A percentile compares a stretch with the other conserved stretches of the same genome.
These are phyloP conservation scores for Hippolais icterina DNA, from an alignment of 2,113 vertebrate species.

Conservation along the genomic window DNA sequence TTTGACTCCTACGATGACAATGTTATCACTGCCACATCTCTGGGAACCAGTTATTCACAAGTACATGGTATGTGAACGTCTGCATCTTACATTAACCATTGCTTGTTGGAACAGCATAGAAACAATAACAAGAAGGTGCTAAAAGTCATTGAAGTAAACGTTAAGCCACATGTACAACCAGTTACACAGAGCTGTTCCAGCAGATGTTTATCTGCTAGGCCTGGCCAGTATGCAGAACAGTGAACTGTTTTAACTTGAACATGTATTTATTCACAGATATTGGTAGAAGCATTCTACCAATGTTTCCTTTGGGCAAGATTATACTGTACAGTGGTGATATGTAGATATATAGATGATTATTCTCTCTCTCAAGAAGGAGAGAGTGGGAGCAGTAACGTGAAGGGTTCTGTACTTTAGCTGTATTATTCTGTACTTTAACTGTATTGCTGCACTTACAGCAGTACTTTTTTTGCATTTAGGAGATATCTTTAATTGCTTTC, in stretches of 20 bases:
- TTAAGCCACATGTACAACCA: conserved; percentile 32
- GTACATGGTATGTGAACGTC: conserved; percentile 18
- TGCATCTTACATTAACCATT: conserved; percentile 36
- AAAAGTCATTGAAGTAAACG: conserved; percentile 41
- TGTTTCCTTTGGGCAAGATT: background rate
- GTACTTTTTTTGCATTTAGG: background rate
- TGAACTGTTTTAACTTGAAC: background rate
- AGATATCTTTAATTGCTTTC: conserved; percentile 14
- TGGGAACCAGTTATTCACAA: conserved; percentile 54
- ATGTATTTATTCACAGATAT: background rate
- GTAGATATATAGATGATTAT: background rate
- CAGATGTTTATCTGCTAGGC: conserved; percentile 18
- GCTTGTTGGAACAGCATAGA: background rate
- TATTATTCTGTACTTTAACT: background rate
- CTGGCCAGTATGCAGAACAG: background rate
- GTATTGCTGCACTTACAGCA: background rate
- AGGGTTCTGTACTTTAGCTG: background rate
- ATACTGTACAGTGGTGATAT: background rate
- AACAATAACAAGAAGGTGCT: conserved; percentile 50
- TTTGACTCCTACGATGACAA: conserved; percentile 38
- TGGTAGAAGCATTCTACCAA: background rate
- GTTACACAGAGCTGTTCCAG: background rate
- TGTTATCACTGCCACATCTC: conserved; percentile 66
- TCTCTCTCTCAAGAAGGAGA: background rate
- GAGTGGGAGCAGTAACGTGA: background rate